phyloP scores from a whole-genome alignment of 1,140 invertebrate species.

The Oncopodura yosiiana region DNA sequence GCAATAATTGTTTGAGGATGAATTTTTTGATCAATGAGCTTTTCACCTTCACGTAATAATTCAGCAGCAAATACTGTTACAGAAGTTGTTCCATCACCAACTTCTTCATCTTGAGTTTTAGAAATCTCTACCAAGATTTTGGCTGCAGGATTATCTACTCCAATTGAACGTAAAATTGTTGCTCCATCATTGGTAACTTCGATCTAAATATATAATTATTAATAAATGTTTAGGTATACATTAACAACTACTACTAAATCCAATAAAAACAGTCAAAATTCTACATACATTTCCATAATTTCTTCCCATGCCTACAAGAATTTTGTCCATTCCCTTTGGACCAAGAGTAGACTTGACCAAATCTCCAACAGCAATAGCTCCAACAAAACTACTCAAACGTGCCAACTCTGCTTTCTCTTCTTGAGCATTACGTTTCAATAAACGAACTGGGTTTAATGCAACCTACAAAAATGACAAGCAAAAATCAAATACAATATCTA shows the following conservation, averaged over 20 bases:
- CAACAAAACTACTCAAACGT: slow-evolving; percentile 90
- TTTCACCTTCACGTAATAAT: slow-evolving; percentile 88
- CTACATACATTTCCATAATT: slow-evolving; percentile 52
- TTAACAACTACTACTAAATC: neutral
- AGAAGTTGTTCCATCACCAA: slow-evolving; percentile 98
- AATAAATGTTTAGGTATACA: neutral
- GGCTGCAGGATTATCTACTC: slow-evolving; percentile 97
- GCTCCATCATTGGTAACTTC: slow-evolving; percentile 99
- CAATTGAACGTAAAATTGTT: slow-evolving; percentile 91
- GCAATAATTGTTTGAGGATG: slow-evolving; percentile 97
- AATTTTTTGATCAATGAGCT: slow-evolving; percentile 83
- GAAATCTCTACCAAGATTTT: slow-evolving; percentile 98
- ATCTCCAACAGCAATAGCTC: slow-evolving; percentile 97
- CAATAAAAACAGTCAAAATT: neutral
- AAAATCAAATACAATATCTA: neutral
- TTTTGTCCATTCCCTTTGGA: slow-evolving; percentile 99
- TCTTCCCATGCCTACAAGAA: slow-evolving; percentile 74
- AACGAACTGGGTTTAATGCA: slow-evolving; percentile 83
- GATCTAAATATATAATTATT: slow-evolving; percentile 46
- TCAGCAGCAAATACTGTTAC: slow-evolving; percentile 96
- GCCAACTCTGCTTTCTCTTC: slow-evolving; percentile 96
- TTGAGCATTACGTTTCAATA: slow-evolving; percentile 89
- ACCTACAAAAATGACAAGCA: slow-evolving; percentile 46
- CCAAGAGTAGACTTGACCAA: slow-evolving; percentile 95
- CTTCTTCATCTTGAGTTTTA: slow-evolving; percentile 97